Evolutionary conservation across 1,140 invertebrate genomes (phyloP), one percentile per base, ranked within the genome.

Genomic region (Hydropsyche tenuis): DNA sequence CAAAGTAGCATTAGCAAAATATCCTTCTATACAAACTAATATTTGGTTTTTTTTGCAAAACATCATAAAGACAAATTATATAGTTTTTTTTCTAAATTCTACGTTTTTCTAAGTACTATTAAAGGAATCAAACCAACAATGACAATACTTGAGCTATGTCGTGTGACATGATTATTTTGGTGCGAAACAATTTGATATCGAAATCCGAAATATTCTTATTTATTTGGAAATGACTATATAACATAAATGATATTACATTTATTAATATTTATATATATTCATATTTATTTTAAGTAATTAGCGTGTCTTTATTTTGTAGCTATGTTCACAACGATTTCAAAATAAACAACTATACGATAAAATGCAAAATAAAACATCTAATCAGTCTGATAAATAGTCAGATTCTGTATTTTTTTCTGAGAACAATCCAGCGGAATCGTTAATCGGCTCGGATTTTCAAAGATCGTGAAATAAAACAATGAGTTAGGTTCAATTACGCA

Each of bases 81-180:
- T 7, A 37, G 30, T 7, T 48, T 48, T 48, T 14, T 2, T 16
- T 16, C 56, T 60, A 60, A 23, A 25, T 1, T 12, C 56, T 60
- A 60, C 56, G 3, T n/a, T n/a, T 25, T 60, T 23, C 25, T 4
- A 60, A 60, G 5, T 4, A 60, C 20, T 60, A 60, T 60, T 23
- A 60, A 60, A 60, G 56, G 56, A 60, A 60, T 60, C 56, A 60
- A 60, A 60, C 23, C 20, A 22, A 53, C 51, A 18, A 53, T 53
- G 56, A 12, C 18, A 60, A 60, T 60, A 23, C 56, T 60, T 60
- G 56, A 60, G 56, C 56, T 60, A 60, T 60, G 56, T 60, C 56
- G 18, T 27, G 56, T 60, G 56, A 25, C 22, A 60, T 14, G 22
- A 25, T 25, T 20, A 16, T 56, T 56, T 60, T 25, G 23, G 56